Base-by-base conservation (phyloP, 2,797 vertebrate genomes). In the Poeciliopsis paucimaculata region DNA sequence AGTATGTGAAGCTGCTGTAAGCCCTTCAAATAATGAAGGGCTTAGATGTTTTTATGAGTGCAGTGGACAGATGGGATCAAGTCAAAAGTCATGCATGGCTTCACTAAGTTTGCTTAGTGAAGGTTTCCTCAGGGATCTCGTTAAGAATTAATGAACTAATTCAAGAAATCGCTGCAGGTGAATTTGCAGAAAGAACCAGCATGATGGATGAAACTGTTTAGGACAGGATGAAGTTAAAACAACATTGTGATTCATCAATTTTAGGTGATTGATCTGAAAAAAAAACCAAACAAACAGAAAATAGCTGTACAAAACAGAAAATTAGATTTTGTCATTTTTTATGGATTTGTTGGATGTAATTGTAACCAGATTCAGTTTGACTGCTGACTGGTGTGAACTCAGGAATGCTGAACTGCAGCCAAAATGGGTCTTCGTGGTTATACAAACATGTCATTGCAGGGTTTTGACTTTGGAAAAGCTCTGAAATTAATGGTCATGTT, bases 51-150 rank as follows among this genome's bases (percentile, higher is more conserved):
- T 77, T 31, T 72, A 64, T 73, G 77, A 81, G 77, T 78, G 36
- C 66, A 49, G 70, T 77, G 73, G 47, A 31, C 62, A 72, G 23
- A 53, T 64, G 34, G 71, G 66, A 13, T 43, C 53, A 80, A 76
- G 87, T 90, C 87, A 84, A 68, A 91, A 88, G 88, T 88, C 82
- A 74, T 16, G 78, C 45, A 53, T 66, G 72, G 55, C 16, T 77
- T 34, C 31, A 34, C 31, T 34, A 34, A 73, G 77, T 78, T 62
- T 66, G 75, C 82, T 86, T 82, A 72, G 76, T 0, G 2, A 46
- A 12, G 18, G 55, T 82, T 84, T 93, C 92, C 92, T 86, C n/a
- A 1, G 89, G 93, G 93, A 93, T 53, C 93, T 95, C 87, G 94
- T 95, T 95, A 95, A 72, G 83, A 51, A 47, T 79, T 66, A n/a